A percentile compares a stretch with the other conserved stretches of the same genome.
Conservation (phyloP, 2,113 vertebrate species). For the Sphaerodactylus townsendi region DNA sequence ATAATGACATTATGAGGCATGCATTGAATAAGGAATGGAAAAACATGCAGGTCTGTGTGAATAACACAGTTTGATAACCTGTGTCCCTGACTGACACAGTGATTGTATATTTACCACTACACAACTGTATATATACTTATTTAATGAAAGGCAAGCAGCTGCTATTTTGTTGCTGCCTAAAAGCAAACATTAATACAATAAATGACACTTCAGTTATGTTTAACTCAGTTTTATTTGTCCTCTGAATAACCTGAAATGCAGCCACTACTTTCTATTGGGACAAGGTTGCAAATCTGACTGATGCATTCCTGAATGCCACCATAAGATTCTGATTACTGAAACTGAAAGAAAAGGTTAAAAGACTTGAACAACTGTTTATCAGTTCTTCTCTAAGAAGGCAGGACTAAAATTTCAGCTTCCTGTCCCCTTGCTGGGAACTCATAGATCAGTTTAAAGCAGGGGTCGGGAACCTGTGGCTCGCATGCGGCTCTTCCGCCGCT, state of each 20-base stretch:
- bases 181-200: constrained; percentile 42
- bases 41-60: not conserved
- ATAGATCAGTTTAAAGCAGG: too few species aligned
- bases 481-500: too few species aligned
- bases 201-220: constrained; percentile 21
- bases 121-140: not conserved
- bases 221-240: not conserved
- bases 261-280: not conserved
- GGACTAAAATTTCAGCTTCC: too few species aligned
- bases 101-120: constrained; percentile 18
- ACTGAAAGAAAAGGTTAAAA: not conserved
- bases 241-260: constrained; percentile 19
- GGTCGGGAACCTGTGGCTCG: too few species aligned
- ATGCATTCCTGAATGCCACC: not conserved
- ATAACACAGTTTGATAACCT: not conserved
- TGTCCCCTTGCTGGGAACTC: too few species aligned
- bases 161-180: constrained; percentile 35
- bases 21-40: not conserved
- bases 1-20: constrained; percentile 23
- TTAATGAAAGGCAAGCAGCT: constrained; percentile 43
- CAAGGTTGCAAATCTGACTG: not conserved
- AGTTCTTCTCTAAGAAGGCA: too few species aligned
- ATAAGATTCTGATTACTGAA: accelerated
- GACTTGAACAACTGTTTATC: too few species aligned
- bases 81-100: constrained; percentile 12